Percentiles rank a stretch among this genome's conserved stretches.
Conservation (phyloP, 1,140 invertebrate species). For the Brachystomella parvula region DNA sequence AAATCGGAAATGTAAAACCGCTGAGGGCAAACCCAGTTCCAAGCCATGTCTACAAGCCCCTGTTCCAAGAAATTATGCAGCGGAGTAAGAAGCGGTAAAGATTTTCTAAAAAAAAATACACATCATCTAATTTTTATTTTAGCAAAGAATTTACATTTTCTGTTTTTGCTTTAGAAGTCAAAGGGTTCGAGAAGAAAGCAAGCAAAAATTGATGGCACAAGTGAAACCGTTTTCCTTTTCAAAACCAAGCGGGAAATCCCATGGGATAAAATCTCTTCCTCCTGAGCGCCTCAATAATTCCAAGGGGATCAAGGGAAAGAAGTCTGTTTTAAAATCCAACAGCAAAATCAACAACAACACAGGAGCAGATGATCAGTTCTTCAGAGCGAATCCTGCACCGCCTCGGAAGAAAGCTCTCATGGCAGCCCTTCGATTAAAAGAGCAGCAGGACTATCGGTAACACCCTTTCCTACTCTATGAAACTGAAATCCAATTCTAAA, state of each 20-base stretch:
- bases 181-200: constrained; percentile 31
- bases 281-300: neutral
- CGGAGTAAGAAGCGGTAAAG: constrained; percentile 30
- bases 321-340: neutral
- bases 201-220: constrained; percentile 32
- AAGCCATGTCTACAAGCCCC: constrained; percentile 29
- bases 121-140: no score
- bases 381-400: constrained; percentile 35
- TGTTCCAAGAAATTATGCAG: constrained; percentile 34
- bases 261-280: neutral
- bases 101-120: no score
- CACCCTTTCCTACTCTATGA: neutral
- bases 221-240: constrained; percentile 37
- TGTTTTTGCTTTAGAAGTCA: constrained; percentile 33
- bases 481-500: constrained; percentile 10
- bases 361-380: neutral
- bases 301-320: neutral
- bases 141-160: no score
- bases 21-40: constrained; percentile 29
- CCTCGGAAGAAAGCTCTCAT: constrained; percentile 31
- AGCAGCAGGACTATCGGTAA: constrained; percentile 38
- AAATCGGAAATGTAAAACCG: neutral
- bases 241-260: neutral
- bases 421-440: constrained; percentile 30
- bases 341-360: neutral